These are phyloP conservation scores for Chunga burmeisteri DNA, from an alignment of 2,113 vertebrate genomes.

Conservation along the genomic window DNA sequence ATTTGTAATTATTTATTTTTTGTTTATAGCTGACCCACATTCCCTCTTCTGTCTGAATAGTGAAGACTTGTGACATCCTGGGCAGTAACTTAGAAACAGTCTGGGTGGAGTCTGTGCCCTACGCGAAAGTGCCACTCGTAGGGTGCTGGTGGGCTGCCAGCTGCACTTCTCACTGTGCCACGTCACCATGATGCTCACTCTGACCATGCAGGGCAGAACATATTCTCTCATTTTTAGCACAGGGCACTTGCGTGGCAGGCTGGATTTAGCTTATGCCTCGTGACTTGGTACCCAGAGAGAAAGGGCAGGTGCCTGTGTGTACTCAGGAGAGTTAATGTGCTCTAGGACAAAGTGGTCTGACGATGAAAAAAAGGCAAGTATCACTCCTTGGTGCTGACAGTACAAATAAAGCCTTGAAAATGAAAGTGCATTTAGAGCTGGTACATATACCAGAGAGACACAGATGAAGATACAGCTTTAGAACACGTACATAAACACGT, in stretches of 20 bases:
- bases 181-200: neutral
- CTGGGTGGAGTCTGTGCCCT: neutral
- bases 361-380: neutral
- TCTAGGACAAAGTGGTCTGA: neutral
- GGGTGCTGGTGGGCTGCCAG: rapidly evolving
- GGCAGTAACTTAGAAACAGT: neutral
- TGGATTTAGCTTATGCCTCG: neutral
- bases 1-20: neutral
- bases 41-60: neutral
- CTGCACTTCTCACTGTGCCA: neutral
- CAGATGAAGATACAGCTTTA: neutral
- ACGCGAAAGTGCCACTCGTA: neutral
- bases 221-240: neutral
- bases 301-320: neutral
- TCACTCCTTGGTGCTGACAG: neutral
- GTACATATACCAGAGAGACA: neutral
- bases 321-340: neutral
- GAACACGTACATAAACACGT: rapidly evolving
- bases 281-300: neutral
- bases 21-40: neutral
- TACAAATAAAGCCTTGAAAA: neutral
- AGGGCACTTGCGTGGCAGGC: neutral
- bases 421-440: neutral
- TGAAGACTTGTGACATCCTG: rapidly evolving
- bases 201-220: neutral